These are phyloP conservation scores for Pseudoips prasinana DNA, from an alignment of 2,888 invertebrate genomes.

Conservation along the genomic window DNA sequence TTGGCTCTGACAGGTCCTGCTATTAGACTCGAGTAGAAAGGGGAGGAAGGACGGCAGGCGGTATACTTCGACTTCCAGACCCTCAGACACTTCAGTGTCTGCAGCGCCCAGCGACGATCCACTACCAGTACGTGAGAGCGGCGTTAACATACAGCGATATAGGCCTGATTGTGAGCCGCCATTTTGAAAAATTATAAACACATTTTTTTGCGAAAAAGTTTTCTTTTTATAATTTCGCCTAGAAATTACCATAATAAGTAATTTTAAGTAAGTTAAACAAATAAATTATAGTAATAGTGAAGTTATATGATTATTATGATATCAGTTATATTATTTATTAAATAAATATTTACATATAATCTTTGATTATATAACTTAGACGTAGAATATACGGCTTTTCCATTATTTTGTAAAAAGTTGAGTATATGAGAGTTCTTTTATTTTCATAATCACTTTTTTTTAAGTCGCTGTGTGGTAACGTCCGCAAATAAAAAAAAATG, in stretches of 20 bases:
- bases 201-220: neutral
- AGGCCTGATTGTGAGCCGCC: conserved; percentile 30
- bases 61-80: conserved; percentile 73
- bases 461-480: conserved; percentile 66
- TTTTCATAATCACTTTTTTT: too few species aligned
- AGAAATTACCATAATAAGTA: conserved; percentile 6
- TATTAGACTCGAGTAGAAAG: conserved; percentile 79
- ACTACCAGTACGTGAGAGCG: conserved; percentile 71
- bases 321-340: too few species aligned
- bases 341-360: too few species aligned
- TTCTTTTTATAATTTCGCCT: too few species aligned
- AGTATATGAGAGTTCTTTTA: too few species aligned
- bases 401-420: too few species aligned
- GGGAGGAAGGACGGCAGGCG: conserved; percentile 65
- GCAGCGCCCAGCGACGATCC: conserved; percentile 77
- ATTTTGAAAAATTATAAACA: conserved; percentile 7
- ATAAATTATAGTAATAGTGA: too few species aligned
- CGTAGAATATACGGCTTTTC: too few species aligned
- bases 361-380: too few species aligned
- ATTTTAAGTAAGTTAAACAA: too few species aligned
- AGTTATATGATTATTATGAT: too few species aligned
- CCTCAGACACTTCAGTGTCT: conserved; percentile 74
- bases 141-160: conserved; percentile 71
- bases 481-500: conserved; percentile 34
- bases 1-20: conserved; percentile 79